Conservation (phyloP, 2,797 vertebrate genomes). For the Fratercula arctica region DNA sequence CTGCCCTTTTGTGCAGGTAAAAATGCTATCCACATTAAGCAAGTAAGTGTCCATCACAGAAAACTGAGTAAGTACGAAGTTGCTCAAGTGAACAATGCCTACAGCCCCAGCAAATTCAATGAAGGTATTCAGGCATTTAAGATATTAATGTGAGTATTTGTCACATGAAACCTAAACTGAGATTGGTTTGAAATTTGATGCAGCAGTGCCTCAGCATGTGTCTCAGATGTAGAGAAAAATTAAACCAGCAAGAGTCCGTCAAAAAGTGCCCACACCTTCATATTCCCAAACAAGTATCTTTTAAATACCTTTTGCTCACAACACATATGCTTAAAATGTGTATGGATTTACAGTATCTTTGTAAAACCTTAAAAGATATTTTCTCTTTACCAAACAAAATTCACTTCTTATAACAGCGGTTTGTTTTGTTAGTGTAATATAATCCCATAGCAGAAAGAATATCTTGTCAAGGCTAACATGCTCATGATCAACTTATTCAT, state of each 20-base stretch:
- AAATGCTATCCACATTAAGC: not conserved
- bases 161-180: not conserved
- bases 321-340: not conserved
- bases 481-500: not conserved
- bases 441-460: not conserved
- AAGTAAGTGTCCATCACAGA: not conserved
- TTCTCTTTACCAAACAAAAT: not conserved
- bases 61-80: not conserved
- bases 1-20: not conserved
- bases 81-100: not conserved
- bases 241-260: not conserved
- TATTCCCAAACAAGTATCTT: not conserved
- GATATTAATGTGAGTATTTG: not conserved
- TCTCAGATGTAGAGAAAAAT: not conserved
- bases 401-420: not conserved
- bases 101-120: not conserved
- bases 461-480: not conserved
- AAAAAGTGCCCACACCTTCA: not conserved
- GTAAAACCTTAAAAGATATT: not conserved
- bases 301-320: not conserved
- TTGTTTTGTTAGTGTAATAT: not conserved
- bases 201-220: not conserved
- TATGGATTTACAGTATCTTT: not conserved
- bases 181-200: not conserved
- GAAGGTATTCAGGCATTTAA: not conserved